Conservation (phyloP, 2,888 invertebrate species). For the Sycophila texana region DNA sequence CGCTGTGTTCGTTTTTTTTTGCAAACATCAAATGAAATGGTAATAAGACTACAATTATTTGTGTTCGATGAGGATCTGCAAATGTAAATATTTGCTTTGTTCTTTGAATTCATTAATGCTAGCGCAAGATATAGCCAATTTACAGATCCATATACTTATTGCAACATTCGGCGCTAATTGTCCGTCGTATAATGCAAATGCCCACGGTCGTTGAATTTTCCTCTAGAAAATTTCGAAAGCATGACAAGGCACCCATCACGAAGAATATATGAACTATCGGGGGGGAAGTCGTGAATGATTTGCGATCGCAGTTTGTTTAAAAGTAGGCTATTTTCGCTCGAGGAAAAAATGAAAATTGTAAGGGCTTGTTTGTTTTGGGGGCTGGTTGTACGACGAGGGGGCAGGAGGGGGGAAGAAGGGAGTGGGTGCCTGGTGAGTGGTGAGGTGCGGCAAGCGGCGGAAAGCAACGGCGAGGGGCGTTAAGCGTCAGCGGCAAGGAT, state of each 20-base stretch:
- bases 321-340: no score
- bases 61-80: constrained; percentile 26
- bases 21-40: not conserved
- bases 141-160: constrained; percentile 16
- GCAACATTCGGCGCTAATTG: constrained; percentile 33
- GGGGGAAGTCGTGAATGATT: not conserved
- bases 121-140: constrained; percentile 29
- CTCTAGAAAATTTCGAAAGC: not conserved
- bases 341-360: constrained; percentile 24
- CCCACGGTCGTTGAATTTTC: constrained; percentile 10
- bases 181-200: constrained; percentile 37
- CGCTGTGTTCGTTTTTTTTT: not conserved
- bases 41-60: not conserved
- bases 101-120: constrained; percentile 45
- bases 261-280: not conserved
- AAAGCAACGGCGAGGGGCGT: not conserved
- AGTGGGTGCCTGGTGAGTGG: not conserved
- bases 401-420: not conserved
- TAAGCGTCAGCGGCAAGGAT: constrained; percentile 58
- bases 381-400: not conserved
- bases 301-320: no score
- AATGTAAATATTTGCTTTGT: constrained; percentile 42
- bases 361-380: constrained; percentile 31
- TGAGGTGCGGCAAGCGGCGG: not conserved
- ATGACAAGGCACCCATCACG: not conserved